Base-by-base conservation (phyloP, 2,797 vertebrate species). In the Liparis tanakae region DNA sequence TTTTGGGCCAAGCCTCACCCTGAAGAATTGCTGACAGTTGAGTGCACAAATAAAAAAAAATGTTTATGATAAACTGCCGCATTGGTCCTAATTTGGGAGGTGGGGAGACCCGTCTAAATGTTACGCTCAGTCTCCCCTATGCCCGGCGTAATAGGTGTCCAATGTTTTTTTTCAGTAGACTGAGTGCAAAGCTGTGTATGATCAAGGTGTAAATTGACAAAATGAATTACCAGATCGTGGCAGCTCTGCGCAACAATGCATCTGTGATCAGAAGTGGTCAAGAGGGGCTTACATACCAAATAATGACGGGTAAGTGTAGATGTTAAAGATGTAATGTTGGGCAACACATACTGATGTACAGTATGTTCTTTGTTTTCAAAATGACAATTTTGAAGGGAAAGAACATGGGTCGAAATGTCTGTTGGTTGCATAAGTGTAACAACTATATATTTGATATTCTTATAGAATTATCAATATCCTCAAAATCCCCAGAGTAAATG, bases 261-360 rank as follows among this genome's bases (percentile, higher is more conserved):
- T 60, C 44, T 72, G 75, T 78, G 75, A 81, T 78, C 44, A 48
- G 12, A 33, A 33, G 59, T 37, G 79, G 78, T 83, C 78, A 87
- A 55, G 70, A 50, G 41, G 60, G 73, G 71, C 56, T 79, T 79
- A 73, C 67, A 84, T 81, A 76, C 78, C 79, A 81, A 63, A 70
- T 75, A 63, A 44, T 75, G 67, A 74, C 70, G 72, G 65, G 66
- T 66, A 69, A 70, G 57, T 18, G 20, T 1, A n/a, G 54, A 63
- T 69, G 61, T 67, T 67, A 54, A 64, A 48, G 70, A 51, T 39
- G 57, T 78, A 50, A 68, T 41, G 43, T 0, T 22, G n/a, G 37
- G 10, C 37, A 41, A 18, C 25, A 30, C 25, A 30, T 22, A 37
- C 4, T 60, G 36, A 79, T 61, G n/a, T 43, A n/a, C n/a, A n/a